Evolutionary conservation across 2,113 vertebrate species (phyloP), one percentile per base, ranked within the genome.

Genomic region (Gorsachius goisagi): DNA sequence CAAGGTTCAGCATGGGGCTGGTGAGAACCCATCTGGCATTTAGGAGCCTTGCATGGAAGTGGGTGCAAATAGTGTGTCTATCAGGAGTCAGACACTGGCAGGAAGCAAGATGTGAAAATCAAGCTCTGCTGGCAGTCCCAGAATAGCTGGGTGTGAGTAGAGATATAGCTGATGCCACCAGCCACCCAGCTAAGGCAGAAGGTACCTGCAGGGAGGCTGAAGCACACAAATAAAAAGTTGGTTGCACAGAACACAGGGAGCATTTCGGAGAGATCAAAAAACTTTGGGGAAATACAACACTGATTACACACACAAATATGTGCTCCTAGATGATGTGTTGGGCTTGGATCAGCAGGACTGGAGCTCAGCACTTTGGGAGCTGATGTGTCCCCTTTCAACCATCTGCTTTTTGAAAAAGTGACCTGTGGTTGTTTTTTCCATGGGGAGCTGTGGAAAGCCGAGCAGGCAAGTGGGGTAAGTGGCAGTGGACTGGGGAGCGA

Each of bases 361-460:
- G 24, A n/a, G 22, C 4, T 62, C 19, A 56, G 66, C 45, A 1
- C 32, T 30, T 1, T 15, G 26, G 45, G 72, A 80, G 72, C 28
- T 17, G 16, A 5, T 11, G 9, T 3, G 37, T 1, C 5, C 23
- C 33, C 67, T 69, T 22, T 4, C 56, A n/a, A 5, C 2, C 11
- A 30, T 0, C 15, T 12, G 1, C 15, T 39, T n/a, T 17, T 23
- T 37, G 11, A 20, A 15, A 26, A 33, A 32, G 45, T 4, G 20
- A 9, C 32, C 27, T 0, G 0, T 59, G 26, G 9, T 5, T 1
- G 1, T 39, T 47, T 41, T n/a, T 52, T 0, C 6, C 17, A 1
- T 0, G 10, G 9, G 5, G 26, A 66, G 11, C 18, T 2, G 28
- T 39, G 37, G 6, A 14, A 26, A 66, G 2, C 12, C 1, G 0